Evolutionary conservation across 2,113 vertebrate genomes (phyloP).

Genomic region (Melospiza georgiana): DNA sequence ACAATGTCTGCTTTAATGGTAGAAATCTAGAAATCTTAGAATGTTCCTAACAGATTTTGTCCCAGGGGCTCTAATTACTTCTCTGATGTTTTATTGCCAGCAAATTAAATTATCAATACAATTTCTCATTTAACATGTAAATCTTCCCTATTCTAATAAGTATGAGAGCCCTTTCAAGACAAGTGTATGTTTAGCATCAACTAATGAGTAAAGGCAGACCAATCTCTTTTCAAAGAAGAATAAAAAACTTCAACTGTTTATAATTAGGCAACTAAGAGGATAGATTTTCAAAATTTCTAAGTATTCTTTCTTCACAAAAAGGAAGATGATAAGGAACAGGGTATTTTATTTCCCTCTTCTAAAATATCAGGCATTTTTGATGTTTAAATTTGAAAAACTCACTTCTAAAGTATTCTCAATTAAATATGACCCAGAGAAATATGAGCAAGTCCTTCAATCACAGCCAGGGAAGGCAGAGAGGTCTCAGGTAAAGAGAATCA

Average conservation of each 20-base stretch:
- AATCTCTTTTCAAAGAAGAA: neutral
- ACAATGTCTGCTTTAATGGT: neutral
- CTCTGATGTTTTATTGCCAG: neutral
- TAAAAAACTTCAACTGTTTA: neutral
- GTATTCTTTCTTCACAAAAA: neutral
- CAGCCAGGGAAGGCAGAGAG: neutral
- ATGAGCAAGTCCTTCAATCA: neutral
- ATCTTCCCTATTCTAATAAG: neutral
- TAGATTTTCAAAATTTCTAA: neutral
- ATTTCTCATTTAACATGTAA: neutral
- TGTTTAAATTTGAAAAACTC: no score
- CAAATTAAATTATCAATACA: neutral
- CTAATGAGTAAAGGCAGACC: neutral
- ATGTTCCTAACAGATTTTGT: neutral
- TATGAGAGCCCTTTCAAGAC: neutral
- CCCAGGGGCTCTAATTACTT: neutral
- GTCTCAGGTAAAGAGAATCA: neutral
- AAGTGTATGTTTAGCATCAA: neutral
- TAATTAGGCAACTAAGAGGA: neutral
- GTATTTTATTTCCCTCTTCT: neutral
- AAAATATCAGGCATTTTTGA: neutral
- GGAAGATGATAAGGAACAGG: neutral
- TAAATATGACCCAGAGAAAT: neutral
- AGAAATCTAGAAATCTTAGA: neutral
- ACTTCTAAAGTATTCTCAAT: neutral